A percentile compares a stretch with the other conserved stretches of the same genome.
Evolutionary conservation across 2,888 invertebrate species (phyloP).

Genomic region (Cloeon dipterum): DNA sequence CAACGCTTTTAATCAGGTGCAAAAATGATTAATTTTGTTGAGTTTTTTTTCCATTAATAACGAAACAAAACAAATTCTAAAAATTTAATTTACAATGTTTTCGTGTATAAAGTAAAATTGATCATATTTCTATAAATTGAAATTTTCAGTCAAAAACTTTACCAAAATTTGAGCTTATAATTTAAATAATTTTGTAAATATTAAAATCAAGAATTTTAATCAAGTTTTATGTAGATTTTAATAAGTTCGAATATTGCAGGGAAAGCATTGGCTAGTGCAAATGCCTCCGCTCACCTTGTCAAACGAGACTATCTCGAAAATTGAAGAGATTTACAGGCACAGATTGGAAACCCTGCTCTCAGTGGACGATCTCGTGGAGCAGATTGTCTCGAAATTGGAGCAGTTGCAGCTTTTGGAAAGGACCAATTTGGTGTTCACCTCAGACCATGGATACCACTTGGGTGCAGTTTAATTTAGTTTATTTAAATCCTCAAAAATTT

Average conservation of each 20-base stretch:
- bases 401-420: constrained; percentile 30
- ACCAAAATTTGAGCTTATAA: neutral
- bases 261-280: constrained; percentile 68
- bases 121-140: too few relatives aligned
- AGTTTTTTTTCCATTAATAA: too few relatives aligned
- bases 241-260: constrained; percentile 19
- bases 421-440: constrained; percentile 65
- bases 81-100: too few relatives aligned
- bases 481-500: neutral
- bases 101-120: too few relatives aligned
- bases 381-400: constrained; percentile 32
- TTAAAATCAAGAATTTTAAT: constrained; percentile 11
- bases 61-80: too few relatives aligned
- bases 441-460: constrained; percentile 80
- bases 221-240: constrained; percentile 2
- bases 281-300: constrained; percentile 44
- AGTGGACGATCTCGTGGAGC: constrained; percentile 64
- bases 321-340: constrained; percentile 47
- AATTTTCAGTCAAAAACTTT: neutral
- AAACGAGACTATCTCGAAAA: constrained; percentile 23
- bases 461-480: constrained; percentile 24
- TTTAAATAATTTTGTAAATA: constrained; percentile 1
- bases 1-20: constrained; percentile 20
- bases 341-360: constrained; percentile 63
- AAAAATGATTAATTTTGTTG: too few relatives aligned